These are phyloP conservation scores for Ceratina calcarata DNA, from an alignment of 1,140 invertebrate species.

Conservation along the genomic window DNA sequence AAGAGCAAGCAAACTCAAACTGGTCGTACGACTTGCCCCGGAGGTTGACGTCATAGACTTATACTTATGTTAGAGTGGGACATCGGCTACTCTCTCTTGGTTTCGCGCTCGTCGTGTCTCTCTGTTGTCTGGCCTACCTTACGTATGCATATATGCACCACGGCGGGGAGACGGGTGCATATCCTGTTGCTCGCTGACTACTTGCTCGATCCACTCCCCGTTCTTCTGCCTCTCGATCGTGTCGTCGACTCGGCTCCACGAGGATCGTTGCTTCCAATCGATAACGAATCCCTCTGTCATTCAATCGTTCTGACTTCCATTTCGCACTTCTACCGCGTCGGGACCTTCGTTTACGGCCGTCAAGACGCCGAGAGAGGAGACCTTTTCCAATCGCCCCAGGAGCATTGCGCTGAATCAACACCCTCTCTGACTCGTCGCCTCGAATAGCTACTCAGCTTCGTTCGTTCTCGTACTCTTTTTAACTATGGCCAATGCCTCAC, in stretches of 20 bases:
- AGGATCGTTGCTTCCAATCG: conserved; percentile 55
- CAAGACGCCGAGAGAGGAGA: background rate
- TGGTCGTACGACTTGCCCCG: conserved; percentile 72
- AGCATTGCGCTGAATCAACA: conserved; percentile 4
- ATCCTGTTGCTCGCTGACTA: conserved; percentile 39
- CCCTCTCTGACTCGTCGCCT: background rate
- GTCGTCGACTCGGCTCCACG: background rate
- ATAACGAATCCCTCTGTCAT: conserved; percentile 48
- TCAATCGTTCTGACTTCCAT: conserved; percentile 4
- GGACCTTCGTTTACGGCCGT: background rate
- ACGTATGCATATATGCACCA: conserved; percentile 1
- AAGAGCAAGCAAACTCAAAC: conserved; percentile 64
- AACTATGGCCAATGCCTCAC: background rate
- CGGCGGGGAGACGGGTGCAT: conserved; percentile 47
- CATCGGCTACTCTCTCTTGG: conserved; percentile 49
- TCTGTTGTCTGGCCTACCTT: conserved; percentile 42
- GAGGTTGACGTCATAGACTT: conserved; percentile 72
- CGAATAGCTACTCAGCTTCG: background rate
- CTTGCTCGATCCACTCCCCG: background rate
- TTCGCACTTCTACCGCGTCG: background rate
- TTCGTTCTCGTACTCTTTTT: background rate
- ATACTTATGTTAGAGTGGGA: conserved; percentile 69
- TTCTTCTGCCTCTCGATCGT: conserved; percentile 14
- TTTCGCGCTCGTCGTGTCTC: conserved; percentile 24
- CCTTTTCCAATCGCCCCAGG: background rate